Conservation (phyloP, 2,888 invertebrate genomes). For the Ennomos fuscantarius region DNA sequence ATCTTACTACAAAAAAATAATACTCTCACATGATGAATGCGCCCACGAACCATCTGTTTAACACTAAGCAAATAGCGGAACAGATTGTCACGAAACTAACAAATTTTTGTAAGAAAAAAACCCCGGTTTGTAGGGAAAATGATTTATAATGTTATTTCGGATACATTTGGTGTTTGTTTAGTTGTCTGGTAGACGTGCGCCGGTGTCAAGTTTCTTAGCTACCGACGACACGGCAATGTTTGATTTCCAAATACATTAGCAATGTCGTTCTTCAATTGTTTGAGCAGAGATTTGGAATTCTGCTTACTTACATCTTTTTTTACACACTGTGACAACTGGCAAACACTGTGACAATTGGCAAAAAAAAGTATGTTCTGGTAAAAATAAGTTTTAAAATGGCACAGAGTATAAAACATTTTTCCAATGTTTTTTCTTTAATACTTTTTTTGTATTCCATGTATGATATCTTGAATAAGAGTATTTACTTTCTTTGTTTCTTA, state of each 20-base stretch:
- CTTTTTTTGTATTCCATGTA: too few species aligned
- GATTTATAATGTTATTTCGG: constrained; percentile 83
- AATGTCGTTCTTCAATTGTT: constrained; percentile 42
- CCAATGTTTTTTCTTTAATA: too few species aligned
- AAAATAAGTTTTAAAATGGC: too few species aligned
- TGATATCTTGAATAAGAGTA: too few species aligned
- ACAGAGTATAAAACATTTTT: too few species aligned
- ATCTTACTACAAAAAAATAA: constrained; percentile 64
- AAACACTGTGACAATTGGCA: too few species aligned
- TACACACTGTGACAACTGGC: too few species aligned
- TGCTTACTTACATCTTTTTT: constrained; percentile 4
- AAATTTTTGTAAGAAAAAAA: constrained; percentile 75
- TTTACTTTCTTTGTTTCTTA: too few species aligned
- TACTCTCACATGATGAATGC: constrained; percentile 73
- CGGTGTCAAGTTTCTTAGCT: constrained; percentile 63
- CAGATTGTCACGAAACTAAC: constrained; percentile 83
- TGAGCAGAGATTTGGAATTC: constrained; percentile 5
- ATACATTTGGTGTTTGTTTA: constrained; percentile 77
- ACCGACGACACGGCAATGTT: constrained; percentile 46
- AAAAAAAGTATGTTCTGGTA: too few species aligned
- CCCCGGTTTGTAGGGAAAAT: constrained; percentile 62
- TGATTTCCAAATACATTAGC: constrained; percentile 55
- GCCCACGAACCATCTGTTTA: constrained; percentile 71
- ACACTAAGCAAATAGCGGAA: constrained; percentile 83
- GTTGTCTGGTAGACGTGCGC: constrained; percentile 53